Evolutionary conservation across 2,113 vertebrate genomes (phyloP), one percentile per base, ranked within the genome.

Genomic region (Saccopteryx bilineata): DNA sequence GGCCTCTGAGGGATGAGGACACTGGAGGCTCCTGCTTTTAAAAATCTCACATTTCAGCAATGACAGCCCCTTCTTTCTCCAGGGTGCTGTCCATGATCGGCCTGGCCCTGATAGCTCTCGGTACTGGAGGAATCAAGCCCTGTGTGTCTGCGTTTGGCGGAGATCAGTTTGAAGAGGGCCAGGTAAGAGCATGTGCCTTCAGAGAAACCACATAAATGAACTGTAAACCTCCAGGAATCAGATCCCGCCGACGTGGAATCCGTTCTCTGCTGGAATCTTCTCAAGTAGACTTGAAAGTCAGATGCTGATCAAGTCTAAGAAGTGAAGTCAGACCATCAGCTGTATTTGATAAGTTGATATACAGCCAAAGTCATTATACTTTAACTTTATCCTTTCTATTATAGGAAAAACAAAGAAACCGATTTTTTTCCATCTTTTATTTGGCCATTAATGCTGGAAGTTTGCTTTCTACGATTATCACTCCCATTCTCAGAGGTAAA

Each of bases 341-440:
- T 13, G 28, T 21, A 5, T 23, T n/a, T 68, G 23, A 23, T 75
- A 66, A 2, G 3, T 14, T 48, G 24, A 4, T 68, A 1, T 3
- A 2, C 0, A 91, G 17, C 48, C 80, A 21, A n/a, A 56, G 46
- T 71, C 71, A 50, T 26, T 17, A 0, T 54, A 48, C 21, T 54
- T 61, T 92, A 78, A 86, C 52, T 72, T 31, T 86, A 39, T 81
- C 96, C 33, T 97, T 97, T 97, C 81, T 96, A 50, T 90, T 98
- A 15, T 97, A 99, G 99, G 99, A 99, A 63, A 98, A 96, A 15
- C 99, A 99, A 98, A 99, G 99, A 95, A 98, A 98, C 87, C 98
- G 98, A 1, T 99, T 99, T 98, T 99, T 99, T 98, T 99, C 99
- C 66, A 99, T 99, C 31, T 99, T 99, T 98, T 99, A 99, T 96